Evolutionary conservation across 1,140 invertebrate species (phyloP).

Genomic region (Micrasema minimum): DNA sequence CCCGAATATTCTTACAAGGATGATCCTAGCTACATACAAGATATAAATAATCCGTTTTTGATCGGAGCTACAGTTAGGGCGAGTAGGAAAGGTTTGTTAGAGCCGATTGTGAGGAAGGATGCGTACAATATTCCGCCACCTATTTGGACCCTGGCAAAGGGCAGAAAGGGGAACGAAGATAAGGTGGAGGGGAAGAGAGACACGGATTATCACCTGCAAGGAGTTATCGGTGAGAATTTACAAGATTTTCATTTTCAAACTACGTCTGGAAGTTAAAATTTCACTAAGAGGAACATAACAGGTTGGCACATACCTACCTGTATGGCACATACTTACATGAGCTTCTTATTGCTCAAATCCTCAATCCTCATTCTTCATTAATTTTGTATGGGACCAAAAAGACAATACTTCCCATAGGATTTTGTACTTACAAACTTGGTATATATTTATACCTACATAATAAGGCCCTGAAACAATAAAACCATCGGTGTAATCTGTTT

Average conservation of each 20-base stretch:
- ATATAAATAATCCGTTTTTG: slow-evolving; percentile 52
- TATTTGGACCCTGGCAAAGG: slow-evolving; percentile 63
- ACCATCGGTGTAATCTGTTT: too few relatives aligned
- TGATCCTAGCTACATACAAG: slow-evolving; percentile 50
- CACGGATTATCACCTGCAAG: slow-evolving; percentile 48
- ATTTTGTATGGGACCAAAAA: too few relatives aligned
- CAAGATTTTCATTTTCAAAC: neutral
- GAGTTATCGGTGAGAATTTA: slow-evolving; percentile 47
- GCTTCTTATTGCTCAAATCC: too few relatives aligned
- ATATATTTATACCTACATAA: too few relatives aligned
- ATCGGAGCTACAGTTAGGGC: slow-evolving; percentile 56
- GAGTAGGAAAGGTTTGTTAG: slow-evolving; percentile 61
- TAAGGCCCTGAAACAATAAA: too few relatives aligned
- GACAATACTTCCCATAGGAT: too few relatives aligned
- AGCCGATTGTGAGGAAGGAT: slow-evolving; percentile 61
- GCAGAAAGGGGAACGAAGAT: slow-evolving; percentile 16
- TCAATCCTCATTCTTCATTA: too few relatives aligned
- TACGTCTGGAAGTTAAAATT: too few relatives aligned
- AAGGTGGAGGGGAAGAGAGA: slow-evolving; percentile 5
- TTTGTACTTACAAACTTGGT: too few relatives aligned
- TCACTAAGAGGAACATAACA: too few relatives aligned
- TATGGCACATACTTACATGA: too few relatives aligned
- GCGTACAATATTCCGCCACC: slow-evolving; percentile 56
- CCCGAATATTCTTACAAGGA: slow-evolving; percentile 47
- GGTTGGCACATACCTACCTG: too few relatives aligned